Percentiles rank a stretch among this genome's conserved stretches.
Conservation (phyloP, 2,113 vertebrate species). For the Sclerurus mexicanus region DNA sequence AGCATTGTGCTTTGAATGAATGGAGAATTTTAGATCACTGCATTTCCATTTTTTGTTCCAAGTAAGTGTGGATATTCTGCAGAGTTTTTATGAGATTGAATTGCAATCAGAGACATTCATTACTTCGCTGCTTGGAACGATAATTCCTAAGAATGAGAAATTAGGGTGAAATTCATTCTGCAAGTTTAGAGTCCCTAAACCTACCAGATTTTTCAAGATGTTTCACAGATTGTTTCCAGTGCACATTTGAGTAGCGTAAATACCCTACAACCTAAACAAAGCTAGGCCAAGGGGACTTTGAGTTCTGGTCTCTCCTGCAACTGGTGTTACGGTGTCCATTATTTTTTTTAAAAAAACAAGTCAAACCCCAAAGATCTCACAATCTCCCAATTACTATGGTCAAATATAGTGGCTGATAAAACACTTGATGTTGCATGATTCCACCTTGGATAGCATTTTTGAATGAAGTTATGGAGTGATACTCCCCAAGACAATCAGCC, state of each 20-base stretch:
- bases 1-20: neutral
- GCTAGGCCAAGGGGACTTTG: neutral
- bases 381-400: neutral
- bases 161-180: conserved; percentile 4
- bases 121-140: neutral
- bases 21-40: neutral
- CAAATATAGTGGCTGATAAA: neutral
- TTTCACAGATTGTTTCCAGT: neutral
- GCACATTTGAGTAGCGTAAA: neutral
- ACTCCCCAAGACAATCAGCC: neutral
- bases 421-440: neutral
- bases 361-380: neutral
- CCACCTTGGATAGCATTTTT: neutral
- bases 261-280: neutral
- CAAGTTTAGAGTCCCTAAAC: neutral
- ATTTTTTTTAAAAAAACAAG: neutral
- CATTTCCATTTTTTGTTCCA: conserved; percentile 14
- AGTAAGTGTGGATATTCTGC: neutral
- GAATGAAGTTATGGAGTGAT: neutral
- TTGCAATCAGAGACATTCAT: conserved; percentile 15
- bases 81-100: neutral
- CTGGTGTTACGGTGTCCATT: neutral
- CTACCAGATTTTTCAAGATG: neutral
- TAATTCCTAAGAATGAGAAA: conserved; percentile 11
- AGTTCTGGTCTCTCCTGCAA: neutral